Evolutionary conservation across 2,113 vertebrate species (phyloP), one percentile per base, ranked within the genome.

Genomic region (Glaucomys volans): DNA sequence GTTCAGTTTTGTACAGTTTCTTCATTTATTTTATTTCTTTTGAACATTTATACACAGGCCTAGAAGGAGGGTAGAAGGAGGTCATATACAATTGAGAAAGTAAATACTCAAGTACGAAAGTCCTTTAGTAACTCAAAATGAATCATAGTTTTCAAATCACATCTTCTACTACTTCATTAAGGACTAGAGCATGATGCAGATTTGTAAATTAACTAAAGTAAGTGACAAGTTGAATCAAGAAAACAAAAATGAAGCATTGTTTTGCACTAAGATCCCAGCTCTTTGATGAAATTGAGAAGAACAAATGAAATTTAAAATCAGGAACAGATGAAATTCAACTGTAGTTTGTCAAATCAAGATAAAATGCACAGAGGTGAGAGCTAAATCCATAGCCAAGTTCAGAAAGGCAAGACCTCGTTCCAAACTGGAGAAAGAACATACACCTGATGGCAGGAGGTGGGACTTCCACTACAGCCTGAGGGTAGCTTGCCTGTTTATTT

Each of bases 301-400:
- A 13, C 4, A 67, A 94, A 94, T 69, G 30, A 81, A 96, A 85
- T 77, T 67, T 93, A 85, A 95, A 86, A 81, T 83, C 47, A 71
- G 20, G 24, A 76, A 42, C 62, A 84, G 6, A 54, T 3, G 12
- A 89, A 86, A 59, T n/a, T 17, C 2, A 95, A 10, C 17, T 75
- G 18, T 35, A 28, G 3, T 47, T 93, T 81, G 32, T 62, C 24
- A 67, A 81, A 47, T 44, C 35, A 79, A 95, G 47, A 42, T 94
- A 37, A 92, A 42, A 94, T 54, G 37, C 40, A 81, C 12, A 91
- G 11, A 83, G 5, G 30, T 64, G 8, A 77, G 17, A 67, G 22
- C 35, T 9, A 89, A 90, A 84, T 4, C 1, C 30, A 83, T 8
- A 64, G 0, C 1, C 37, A 74, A 64, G 28, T 81, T n/a, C 18